phyloP scores from a whole-genome alignment of 1,140 invertebrate genomes.

The Zaprionus vittiger region DNA sequence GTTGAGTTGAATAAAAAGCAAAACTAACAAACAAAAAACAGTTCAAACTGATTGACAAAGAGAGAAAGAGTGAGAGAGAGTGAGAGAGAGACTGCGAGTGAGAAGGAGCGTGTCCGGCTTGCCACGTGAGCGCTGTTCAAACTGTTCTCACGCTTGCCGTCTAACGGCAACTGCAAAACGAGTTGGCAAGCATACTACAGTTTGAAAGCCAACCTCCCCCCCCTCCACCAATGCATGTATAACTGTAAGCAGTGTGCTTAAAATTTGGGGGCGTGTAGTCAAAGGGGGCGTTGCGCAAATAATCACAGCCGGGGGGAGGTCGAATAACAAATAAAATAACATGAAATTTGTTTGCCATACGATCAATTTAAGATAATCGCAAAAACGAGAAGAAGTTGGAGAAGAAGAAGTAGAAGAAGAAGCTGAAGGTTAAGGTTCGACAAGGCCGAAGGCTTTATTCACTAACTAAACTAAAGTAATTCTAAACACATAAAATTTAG shows the following conservation, averaged over 20 bases:
- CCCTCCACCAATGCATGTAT: background rate
- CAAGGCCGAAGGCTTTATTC: too few relatives aligned
- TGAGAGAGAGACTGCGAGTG: background rate
- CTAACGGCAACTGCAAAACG: slow-evolving; percentile 34
- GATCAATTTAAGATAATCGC: background rate
- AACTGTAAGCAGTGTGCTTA: background rate
- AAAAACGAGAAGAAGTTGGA: background rate
- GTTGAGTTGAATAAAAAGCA: slow-evolving; percentile 16
- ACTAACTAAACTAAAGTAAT: too few relatives aligned
- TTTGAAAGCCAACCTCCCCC: background rate
- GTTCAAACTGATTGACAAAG: slow-evolving; percentile 27
- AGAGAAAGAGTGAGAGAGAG: background rate
- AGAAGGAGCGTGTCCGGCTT: background rate
- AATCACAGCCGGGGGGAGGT: background rate
- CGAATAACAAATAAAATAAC: background rate
- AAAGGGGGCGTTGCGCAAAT: slow-evolving; percentile 6
- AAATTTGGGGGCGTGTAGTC: background rate
- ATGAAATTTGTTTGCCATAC: background rate
- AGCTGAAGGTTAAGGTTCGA: too few relatives aligned
- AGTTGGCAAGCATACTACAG: slow-evolving; percentile 49
- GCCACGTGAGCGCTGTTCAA: slow-evolving; percentile 56
- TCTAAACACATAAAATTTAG: too few relatives aligned
- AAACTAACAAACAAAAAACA: slow-evolving; percentile 3
- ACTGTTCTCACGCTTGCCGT: slow-evolving; percentile 32
- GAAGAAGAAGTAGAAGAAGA: background rate